Evolutionary conservation across 2,888 invertebrate genomes (phyloP).

Genomic region (Heteromyza rotundicornis): DNA sequence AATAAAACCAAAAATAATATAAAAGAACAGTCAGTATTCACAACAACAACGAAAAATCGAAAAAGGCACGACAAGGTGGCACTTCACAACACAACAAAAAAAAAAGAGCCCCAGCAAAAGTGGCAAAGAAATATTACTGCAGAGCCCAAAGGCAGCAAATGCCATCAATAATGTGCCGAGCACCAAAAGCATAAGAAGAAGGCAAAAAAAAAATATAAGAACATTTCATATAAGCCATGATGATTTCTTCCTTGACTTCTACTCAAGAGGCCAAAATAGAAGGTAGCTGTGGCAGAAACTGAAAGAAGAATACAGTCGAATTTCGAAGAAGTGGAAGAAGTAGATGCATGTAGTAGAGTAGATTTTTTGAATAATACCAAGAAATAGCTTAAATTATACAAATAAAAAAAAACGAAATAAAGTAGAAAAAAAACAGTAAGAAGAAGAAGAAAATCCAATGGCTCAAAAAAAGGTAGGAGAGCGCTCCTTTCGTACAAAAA

Average conservation of each 20-base stretch:
- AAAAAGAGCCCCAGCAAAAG: background rate
- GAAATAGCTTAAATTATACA: no score
- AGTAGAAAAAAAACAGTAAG: no score
- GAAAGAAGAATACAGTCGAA: no score
- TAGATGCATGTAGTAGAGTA: no score
- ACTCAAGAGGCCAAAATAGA: background rate
- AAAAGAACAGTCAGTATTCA: background rate
- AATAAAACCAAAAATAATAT: background rate
- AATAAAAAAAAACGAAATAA: no score
- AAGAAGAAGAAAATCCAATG: no score
- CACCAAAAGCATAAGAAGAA: constrained; percentile 5
- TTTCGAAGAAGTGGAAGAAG: no score
- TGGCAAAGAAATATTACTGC: constrained; percentile 20
- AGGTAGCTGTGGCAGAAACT: background rate
- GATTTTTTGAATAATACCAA: no score
- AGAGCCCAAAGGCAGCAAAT: constrained; percentile 23
- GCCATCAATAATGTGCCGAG: constrained; percentile 24
- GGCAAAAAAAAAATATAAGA: constrained; percentile 1
- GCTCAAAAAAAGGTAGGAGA: no score
- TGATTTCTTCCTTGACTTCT: constrained; percentile 10
- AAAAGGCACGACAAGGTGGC: background rate
- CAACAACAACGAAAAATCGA: background rate
- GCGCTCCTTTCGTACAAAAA: background rate
- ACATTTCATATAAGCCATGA: constrained; percentile 9
- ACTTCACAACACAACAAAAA: background rate